These are phyloP conservation scores for Drosophila tsacasi DNA, from an alignment of 1,140 invertebrate species.

Conservation along the genomic window DNA sequence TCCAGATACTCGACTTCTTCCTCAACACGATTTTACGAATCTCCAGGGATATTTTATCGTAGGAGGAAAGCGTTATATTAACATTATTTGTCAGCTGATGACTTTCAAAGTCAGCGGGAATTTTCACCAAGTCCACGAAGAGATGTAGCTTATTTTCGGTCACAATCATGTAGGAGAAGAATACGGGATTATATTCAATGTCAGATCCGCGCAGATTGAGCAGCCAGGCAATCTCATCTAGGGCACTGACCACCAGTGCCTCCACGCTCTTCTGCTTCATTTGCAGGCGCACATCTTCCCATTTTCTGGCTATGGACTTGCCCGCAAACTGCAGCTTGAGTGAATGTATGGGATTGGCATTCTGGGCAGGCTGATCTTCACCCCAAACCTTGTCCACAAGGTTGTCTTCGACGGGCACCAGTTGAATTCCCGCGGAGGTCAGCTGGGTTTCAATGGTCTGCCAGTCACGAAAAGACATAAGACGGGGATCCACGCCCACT, in stretches of 20 bases:
- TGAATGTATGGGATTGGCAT: conserved; percentile 88
- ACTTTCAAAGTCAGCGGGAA: conserved; percentile 86
- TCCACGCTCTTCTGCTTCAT: conserved; percentile 91
- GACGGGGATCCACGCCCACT: conserved; percentile 93
- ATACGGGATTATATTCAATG: conserved; percentile 98
- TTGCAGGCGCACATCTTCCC: conserved; percentile 88
- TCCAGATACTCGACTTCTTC: conserved; percentile 87
- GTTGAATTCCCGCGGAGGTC: conserved; percentile 60
- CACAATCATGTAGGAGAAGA: conserved; percentile 96
- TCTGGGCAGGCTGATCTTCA: conserved; percentile 86
- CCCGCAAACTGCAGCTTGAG: conserved; percentile 90
- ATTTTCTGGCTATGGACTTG: conserved; percentile 89
- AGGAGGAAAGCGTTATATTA: conserved; percentile 86
- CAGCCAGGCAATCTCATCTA: conserved; percentile 97
- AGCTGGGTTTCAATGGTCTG: conserved; percentile 87
- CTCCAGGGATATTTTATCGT: conserved; percentile 86
- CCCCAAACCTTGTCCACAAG: conserved; percentile 93
- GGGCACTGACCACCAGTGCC: conserved; percentile 91
- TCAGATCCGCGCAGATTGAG: conserved; percentile 97
- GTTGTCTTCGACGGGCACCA: conserved; percentile 92
- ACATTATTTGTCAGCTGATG: conserved; percentile 88
- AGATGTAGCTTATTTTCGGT: conserved; percentile 88
- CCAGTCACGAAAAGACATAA: conserved; percentile 91
- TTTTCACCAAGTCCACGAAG: conserved; percentile 90
- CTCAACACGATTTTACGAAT: conserved; percentile 81